phyloP scores from a whole-genome alignment of 2,113 vertebrate genomes.

The Herpetotheres cachinnans region DNA sequence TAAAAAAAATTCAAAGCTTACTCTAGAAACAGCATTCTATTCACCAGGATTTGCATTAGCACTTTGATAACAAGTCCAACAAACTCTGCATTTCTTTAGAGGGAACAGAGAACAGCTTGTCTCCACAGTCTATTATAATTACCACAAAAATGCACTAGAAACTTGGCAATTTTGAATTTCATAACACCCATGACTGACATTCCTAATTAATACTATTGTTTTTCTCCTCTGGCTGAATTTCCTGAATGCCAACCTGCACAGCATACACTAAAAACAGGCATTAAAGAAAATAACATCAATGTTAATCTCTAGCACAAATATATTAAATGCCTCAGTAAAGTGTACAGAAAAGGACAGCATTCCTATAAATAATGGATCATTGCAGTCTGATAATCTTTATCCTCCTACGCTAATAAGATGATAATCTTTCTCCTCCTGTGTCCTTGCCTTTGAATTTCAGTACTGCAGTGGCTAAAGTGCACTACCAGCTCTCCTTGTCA shows the following conservation, averaged over 20 bases:
- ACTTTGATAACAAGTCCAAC: conserved; percentile 45
- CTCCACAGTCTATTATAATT: conserved; percentile 71
- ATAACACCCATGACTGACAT: conserved; percentile 73
- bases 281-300: conserved; percentile 64
- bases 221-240: conserved; percentile 69
- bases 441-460: conserved; percentile 57
- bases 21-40: background rate
- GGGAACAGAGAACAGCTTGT: conserved; percentile 70
- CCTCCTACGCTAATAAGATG: conserved; percentile 59
- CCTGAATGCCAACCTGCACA: conserved; percentile 60
- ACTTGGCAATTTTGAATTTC: conserved; percentile 72
- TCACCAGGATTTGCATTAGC: conserved; percentile 24
- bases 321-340: conserved; percentile 43
- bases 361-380: conserved; percentile 68
- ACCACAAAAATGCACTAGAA: conserved; percentile 66
- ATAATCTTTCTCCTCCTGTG: conserved; percentile 58
- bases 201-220: conserved; percentile 76
- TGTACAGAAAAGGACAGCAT: background rate
- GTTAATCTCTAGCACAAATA: conserved; percentile 66
- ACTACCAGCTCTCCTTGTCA: background rate
- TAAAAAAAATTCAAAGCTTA: background rate
- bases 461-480: background rate
- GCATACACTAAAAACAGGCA: conserved; percentile 66
- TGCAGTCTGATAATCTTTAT: conserved; percentile 49
- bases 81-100: conserved; percentile 49